Evolutionary conservation across 2,113 vertebrate species (phyloP).

Genomic region (Alligator mississippiensis): DNA sequence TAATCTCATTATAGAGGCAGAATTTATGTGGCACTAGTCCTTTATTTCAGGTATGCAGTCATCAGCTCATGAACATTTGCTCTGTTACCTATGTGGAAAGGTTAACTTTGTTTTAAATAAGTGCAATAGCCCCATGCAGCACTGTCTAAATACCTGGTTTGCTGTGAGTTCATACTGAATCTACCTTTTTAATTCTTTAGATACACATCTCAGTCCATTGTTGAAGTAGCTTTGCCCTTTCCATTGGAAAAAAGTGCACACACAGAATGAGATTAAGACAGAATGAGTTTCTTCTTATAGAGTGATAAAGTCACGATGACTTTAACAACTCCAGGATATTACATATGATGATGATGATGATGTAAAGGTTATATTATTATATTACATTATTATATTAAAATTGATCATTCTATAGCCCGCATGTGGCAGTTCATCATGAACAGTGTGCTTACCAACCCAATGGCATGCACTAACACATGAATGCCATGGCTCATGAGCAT

Average conservation of each 20-base stretch:
- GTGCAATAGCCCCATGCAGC: neutral
- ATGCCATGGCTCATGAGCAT: neutral
- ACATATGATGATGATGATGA: neutral
- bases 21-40: neutral
- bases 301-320: neutral
- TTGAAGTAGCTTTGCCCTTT: neutral
- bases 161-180: constrained; percentile 14
- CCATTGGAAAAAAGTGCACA: neutral
- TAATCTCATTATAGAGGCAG: neutral
- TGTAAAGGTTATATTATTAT: neutral
- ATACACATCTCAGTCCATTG: neutral
- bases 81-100: neutral
- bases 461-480: neutral
- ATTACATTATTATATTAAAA: neutral
- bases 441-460: neutral
- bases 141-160: constrained; percentile 11
- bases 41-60: neutral
- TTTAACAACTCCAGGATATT: neutral
- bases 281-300: neutral
- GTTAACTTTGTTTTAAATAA: neutral
- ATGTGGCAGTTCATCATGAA: neutral
- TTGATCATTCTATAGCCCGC: neutral
- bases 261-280: neutral
- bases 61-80: neutral
- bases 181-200: neutral